Conservation (phyloP, 2,888 invertebrate genomes). For the Hipparchia semele region DNA sequence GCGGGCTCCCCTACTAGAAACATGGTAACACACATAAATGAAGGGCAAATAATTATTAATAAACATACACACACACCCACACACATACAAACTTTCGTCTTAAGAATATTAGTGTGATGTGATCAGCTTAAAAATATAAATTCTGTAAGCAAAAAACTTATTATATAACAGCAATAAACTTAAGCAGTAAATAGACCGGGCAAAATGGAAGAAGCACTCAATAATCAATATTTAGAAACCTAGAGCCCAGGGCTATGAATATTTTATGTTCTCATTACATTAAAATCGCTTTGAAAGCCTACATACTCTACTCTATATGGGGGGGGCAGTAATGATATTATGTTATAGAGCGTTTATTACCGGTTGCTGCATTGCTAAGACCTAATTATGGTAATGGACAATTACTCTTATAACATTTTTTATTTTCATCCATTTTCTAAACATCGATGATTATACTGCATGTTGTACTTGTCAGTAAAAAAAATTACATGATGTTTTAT, state of each 20-base stretch:
- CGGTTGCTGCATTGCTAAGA: slow-evolving; percentile 5
- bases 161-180: background rate
- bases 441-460: too few relatives aligned
- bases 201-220: slow-evolving; percentile 7
- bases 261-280: slow-evolving; percentile 48
- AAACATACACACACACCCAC: too few relatives aligned
- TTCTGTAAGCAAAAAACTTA: background rate
- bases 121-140: too few relatives aligned
- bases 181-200: slow-evolving; percentile 7
- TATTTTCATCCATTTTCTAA: background rate
- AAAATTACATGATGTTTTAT: too few relatives aligned
- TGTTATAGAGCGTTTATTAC: slow-evolving; percentile 17
- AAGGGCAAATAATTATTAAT: too few relatives aligned
- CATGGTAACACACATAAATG: too few relatives aligned
- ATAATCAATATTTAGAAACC: slow-evolving; percentile 22
- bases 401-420: slow-evolving; percentile 12
- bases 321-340: slow-evolving; percentile 15
- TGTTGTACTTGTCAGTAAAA: too few relatives aligned
- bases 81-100: too few relatives aligned
- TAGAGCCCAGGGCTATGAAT: slow-evolving; percentile 36
- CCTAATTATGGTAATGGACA: slow-evolving; percentile 24
- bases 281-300: slow-evolving; percentile 36
- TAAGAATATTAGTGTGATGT: too few relatives aligned
- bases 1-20: too few relatives aligned
- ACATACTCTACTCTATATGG: background rate